Percentiles rank a stretch among this genome's conserved stretches.
Evolutionary conservation across 2,113 vertebrate genomes (phyloP).

Genomic region (Pholis gunnellus): DNA sequence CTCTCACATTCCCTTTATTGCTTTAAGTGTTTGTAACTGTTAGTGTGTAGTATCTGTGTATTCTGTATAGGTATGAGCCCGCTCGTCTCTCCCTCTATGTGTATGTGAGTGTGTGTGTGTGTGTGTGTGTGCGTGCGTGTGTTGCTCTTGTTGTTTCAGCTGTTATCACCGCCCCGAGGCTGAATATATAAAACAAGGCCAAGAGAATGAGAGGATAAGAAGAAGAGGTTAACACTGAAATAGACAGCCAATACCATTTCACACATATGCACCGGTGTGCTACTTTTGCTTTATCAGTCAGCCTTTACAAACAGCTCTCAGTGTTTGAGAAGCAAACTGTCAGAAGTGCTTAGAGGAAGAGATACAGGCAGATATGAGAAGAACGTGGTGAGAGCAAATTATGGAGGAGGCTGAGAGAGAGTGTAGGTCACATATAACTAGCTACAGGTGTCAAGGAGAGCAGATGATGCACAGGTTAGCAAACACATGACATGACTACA

Average conservation of each 20-base stretch:
- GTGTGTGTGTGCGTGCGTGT: not conserved
- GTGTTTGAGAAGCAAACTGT: slow-evolving; percentile 21
- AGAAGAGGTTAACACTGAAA: slow-evolving; percentile 54
- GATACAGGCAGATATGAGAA: slow-evolving; percentile 14
- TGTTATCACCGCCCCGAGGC: slow-evolving; percentile 51
- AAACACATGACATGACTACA: not conserved
- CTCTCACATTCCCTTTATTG: not conserved
- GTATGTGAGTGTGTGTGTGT: not conserved
- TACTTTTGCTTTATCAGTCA: slow-evolving; percentile 19
- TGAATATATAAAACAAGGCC: slow-evolving; percentile 57
- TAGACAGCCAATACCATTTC: slow-evolving; percentile 25
- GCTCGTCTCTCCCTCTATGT: slow-evolving; percentile 2
- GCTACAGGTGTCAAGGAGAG: not conserved
- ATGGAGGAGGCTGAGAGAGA: not conserved
- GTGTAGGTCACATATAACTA: not conserved
- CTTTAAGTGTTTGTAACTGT: not conserved
- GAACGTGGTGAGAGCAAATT: not conserved
- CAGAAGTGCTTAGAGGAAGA: slow-evolving; percentile 1
- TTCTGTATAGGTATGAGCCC: not conserved
- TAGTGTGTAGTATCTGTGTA: slow-evolving; percentile 1
- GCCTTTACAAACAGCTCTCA: slow-evolving; percentile 33
- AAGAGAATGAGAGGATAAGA: slow-evolving; percentile 49
- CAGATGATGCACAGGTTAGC: not conserved
- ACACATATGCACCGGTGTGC: not conserved
- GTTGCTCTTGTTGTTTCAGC: slow-evolving; percentile 18